Base-by-base conservation (phyloP, 2,888 invertebrate genomes). In the Platynereis dumerilii region DNA sequence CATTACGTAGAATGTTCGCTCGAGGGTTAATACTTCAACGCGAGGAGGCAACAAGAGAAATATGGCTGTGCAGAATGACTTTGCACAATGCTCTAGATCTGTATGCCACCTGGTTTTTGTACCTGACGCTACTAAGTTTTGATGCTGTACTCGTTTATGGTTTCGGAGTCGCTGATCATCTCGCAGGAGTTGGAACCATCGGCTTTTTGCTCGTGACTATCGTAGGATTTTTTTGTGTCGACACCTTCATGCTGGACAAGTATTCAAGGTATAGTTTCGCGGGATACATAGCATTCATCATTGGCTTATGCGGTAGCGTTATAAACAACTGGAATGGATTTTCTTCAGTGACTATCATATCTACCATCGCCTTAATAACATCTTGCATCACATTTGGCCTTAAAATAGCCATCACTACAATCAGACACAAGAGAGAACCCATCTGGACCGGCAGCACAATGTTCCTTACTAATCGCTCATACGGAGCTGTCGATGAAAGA, bases 21-120 rank as follows among this genome's bases (percentile, higher is more conserved):
- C 20, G 61, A 5, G 61, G 61, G 10, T 39, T 7, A 20, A 54
- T 61, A n/a, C 55, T 61, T 10, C 24, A 55, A 27, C 26, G 61
- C 52, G 61, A 61, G 26, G 61, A 52, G n/a, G 59, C 72, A 2
- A 65, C 64, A 3, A 60, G 57, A 15, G 78, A 78, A 55, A 71
- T 78, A 28, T 80, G 80, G 80, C 61, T 78, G 29, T 71, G 72
- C 15, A 65, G 80, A 52, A 63, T 74, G 17, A 63, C 79, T 15
- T 73, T 78, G 0, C 77, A 78, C n/a, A 80, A 80, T 63, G 78
- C 76, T 0, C 66, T 79, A 7, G 74, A 71, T 12, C 73, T 79
- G 44, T 77, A 78, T 48, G 77, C 75, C 3, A 74, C 78, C 0
- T 80, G 80, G 80, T 68, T 68, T 12, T 76, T 75, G 1, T 65